Evolutionary conservation across 2,888 invertebrate genomes (phyloP), one percentile per base, ranked within the genome.

Genomic region (Hirtodrosophila cameraria): DNA sequence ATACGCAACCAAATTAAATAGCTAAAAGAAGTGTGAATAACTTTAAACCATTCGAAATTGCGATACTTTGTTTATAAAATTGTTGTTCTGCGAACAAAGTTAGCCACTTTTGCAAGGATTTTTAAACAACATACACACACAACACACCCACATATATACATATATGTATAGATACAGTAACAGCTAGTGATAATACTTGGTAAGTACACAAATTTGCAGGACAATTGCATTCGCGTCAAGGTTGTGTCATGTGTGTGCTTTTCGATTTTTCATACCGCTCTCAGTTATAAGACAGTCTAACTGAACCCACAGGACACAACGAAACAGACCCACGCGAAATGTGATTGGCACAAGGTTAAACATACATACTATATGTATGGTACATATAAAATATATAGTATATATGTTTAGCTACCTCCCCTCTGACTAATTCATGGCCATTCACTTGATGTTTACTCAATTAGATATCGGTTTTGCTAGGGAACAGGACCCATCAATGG

Each of bases 391-490:
- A 5, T 16, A 16, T 54, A 20, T 27, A n/a, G 11, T 23, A 8
- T 57, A n/a, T 36, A 48, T 57, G 49, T 68, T 68, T 57, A 41
- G 49, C 57, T 4, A 49, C 31, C 15, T 31, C 27, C 18, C 48
- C 42, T 12, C 49, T 38, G 54, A 45, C 68, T 48, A 59, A 68
- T 74, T 71, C 55, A 58, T 63, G 71, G 58, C 3, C 68, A 64
- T 64, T 68, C 53, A 42, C 49, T 36, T 15, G 36, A 20, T 85
- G 80, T 82, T 82, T 83, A 84, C 81, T 61, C 84, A 80, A 80
- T 83, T 80, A 64, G 75, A 72, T 83, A 82, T 82, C 84, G 80
- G 71, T 62, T 86, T 86, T 75, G n/a, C 72, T 59, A 54, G 55
- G 43, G 49, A 43, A 41, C 46, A 50, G 45, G 27, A 45, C 16